phyloP scores from a whole-genome alignment of 2,888 invertebrate species.

The Rhamnusium bicolor region DNA sequence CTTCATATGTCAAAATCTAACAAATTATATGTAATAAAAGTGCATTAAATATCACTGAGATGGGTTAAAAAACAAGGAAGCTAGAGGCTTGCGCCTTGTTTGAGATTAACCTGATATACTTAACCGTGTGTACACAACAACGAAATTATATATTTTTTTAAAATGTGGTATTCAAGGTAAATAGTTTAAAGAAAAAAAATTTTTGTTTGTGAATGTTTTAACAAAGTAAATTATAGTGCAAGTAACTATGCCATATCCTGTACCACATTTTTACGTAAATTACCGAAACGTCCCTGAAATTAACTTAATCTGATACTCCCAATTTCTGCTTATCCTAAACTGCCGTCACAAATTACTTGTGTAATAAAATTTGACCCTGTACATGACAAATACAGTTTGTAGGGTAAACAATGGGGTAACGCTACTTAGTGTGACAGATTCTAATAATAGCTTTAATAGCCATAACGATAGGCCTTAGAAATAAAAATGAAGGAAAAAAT shows the following conservation, averaged over 20 bases:
- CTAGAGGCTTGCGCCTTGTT: too few species aligned
- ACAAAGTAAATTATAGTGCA: background rate
- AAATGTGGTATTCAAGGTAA: too few species aligned
- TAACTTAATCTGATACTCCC: background rate
- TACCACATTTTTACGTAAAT: slow-evolving; percentile 14
- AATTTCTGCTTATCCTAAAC: background rate
- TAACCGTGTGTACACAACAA: too few species aligned
- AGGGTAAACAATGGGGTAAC: slow-evolving; percentile 36
- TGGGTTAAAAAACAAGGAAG: too few species aligned
- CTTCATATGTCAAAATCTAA: too few species aligned
- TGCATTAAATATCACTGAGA: too few species aligned
- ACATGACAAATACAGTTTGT: slow-evolving; percentile 17
- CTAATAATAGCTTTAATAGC: slow-evolving; percentile 11
- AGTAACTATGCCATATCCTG: background rate
- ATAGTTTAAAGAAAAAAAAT: too few species aligned
- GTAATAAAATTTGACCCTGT: slow-evolving; percentile 33
- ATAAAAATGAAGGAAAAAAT: background rate
- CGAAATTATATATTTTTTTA: too few species aligned
- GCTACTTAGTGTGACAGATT: slow-evolving; percentile 31
- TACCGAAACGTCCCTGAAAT: slow-evolving; percentile 18
- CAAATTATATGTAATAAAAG: too few species aligned
- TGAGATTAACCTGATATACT: too few species aligned
- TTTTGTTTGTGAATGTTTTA: too few species aligned
- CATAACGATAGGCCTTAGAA: background rate
- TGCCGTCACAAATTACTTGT: slow-evolving; percentile 14